Evolutionary conservation across 53 echinoderm and acorn worm species (phyloP), one percentile per base, ranked within the genome.

Genomic region (Paracentrotus lividus): DNA sequence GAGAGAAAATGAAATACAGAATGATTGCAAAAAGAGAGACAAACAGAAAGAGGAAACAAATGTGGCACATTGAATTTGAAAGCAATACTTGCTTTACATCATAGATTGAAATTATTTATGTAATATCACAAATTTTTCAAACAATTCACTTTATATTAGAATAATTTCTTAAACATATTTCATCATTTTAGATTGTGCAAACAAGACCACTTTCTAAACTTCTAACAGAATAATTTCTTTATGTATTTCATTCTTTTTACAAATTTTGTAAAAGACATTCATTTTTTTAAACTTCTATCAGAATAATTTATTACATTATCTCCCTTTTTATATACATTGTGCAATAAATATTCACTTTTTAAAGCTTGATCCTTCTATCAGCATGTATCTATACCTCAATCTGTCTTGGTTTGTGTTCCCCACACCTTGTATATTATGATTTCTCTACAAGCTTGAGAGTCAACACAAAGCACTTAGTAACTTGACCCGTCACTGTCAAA

Each of bases 381-480:
- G 31, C 38, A 29, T 31, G 9, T 32, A 67, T 32, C 72, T 72
- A 18, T 32, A 40, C 40, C 38, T 72, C 38, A 81, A 67, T 81
- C 23, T 26, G 26, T 47, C 44, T 81, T 12, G 9, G 27, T 45
- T n/a, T n/a, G 26, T 81, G 7, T 81, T 81, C 27, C 12, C 14
- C 33, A 26, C 81, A 81, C 26, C n/a, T 26, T 81, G n/a, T 81
- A 8, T 72, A 72, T 45, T 72, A 72, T 45, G 13, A 81, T 81
- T 81, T 81, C 81, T 47, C 44, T 81, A 81, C 81, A 81, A 45
- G 81, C 81, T 27, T 44, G 47, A 81, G 47, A 81, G 81, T 81
- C 53, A 86, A 86, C 54, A 86, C 31, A 38, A 47, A 56, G 54
- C 86, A 86, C 86, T 86, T 86, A 85, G 85, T 88, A 89, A 89